These are phyloP conservation scores for Cataglyphis altisquamis DNA, from an alignment of 2,888 invertebrate genomes.

Conservation along the genomic window DNA sequence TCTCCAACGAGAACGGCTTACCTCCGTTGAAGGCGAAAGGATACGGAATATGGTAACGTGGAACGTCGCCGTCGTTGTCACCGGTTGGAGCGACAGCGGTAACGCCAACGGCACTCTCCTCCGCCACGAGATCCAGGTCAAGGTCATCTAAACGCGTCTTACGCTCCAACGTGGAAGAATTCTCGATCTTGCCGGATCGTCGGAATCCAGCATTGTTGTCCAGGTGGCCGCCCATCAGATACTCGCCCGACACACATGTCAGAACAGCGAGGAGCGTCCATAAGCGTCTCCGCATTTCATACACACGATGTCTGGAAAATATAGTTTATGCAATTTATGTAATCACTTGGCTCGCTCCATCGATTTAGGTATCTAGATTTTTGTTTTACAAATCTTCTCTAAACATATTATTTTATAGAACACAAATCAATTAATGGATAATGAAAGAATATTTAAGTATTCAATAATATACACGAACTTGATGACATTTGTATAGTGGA, in stretches of 20 bases:
- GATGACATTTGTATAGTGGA: background rate
- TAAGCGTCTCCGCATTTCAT: constrained; percentile 52
- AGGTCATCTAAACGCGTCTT: constrained; percentile 75
- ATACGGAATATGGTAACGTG: constrained; percentile 81
- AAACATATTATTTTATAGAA: background rate
- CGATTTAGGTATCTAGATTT: background rate
- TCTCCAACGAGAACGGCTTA: constrained; percentile 90
- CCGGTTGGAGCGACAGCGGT: constrained; percentile 50
- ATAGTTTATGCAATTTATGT: background rate
- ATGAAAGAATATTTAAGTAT: background rate
- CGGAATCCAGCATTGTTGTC: constrained; percentile 75
- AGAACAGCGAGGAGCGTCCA: constrained; percentile 58
- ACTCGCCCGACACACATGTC: constrained; percentile 61
- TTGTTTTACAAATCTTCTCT: background rate
- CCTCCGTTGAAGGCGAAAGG: constrained; percentile 89
- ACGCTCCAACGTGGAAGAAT: constrained; percentile 67
- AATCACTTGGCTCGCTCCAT: background rate
- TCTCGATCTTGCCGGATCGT: constrained; percentile 52
- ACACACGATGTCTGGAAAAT: constrained; percentile 52
- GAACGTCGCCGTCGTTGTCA: constrained; percentile 65
- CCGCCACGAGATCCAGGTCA: constrained; percentile 80
- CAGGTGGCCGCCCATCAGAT: constrained; percentile 82
- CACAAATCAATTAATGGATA: background rate
- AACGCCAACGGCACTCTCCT: constrained; percentile 75
- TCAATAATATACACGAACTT: background rate